Base-by-base conservation (phyloP, 2,888 invertebrate species). In the Odontothrips loti region DNA sequence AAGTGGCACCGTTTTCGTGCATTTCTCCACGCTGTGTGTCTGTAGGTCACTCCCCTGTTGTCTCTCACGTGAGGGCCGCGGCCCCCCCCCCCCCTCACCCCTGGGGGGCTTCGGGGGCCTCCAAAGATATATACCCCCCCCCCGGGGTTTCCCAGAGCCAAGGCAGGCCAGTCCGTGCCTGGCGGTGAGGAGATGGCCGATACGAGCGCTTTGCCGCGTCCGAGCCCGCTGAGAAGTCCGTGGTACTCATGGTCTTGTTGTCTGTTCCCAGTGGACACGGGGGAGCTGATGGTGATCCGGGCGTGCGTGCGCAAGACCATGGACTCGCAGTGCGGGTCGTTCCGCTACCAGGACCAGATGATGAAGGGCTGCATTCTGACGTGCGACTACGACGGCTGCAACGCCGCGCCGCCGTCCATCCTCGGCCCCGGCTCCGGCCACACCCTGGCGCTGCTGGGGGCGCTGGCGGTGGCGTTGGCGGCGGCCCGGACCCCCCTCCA, bases 321-420 rank as follows among this genome's bases (percentile, higher is more conserved):
- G 87, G 89, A 89, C 84, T 88, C 88, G 81, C 89, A 89, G 84
- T 90, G 90, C 84, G 90, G 90, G 3, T 86, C 87, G 43, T 90
- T 90, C 84, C 86, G 86, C 79, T 89, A 88, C 82, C 87, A 88
- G 83, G 85, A 86, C 4, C 87, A 88, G 27, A 86, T 86, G 12
- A 87, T 89, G 84, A 85, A 86, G n/a, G 90, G 90, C 58, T 90
- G 90, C 83, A 87, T 90, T 75, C 86, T 89, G 58, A 89, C 90
- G 0, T 90, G 90, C 84, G 86, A 87, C 81, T 86, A 86, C 81
- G 88, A 89, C 83, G 90, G 89, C 11, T 90, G 90, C 85, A 90
- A 90, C 83, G 48, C 84, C 20, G 86, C 85, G 10, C 9, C 27
- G 20, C 58, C 20, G 58, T n/a, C 58, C 17, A 15, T 17, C 83